Evolutionary conservation across 2,888 invertebrate genomes (phyloP).

Genomic region (Cosmia pyralina): DNA sequence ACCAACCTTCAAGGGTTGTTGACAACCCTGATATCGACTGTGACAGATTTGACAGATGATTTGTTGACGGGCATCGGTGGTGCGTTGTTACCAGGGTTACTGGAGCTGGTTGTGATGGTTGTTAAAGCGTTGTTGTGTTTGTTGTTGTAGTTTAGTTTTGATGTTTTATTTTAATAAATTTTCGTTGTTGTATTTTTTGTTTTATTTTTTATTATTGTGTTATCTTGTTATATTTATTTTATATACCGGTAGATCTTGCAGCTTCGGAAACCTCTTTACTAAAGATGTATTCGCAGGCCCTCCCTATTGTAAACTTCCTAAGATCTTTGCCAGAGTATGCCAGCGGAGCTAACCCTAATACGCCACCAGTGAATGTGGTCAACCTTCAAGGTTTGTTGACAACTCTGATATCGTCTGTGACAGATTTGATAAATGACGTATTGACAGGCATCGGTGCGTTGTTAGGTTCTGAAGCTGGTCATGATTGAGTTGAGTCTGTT

Average conservation of each 20-base stretch:
- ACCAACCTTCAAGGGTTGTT: conserved; percentile 79
- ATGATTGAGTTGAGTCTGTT: conserved; percentile 79
- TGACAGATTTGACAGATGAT: conserved; percentile 82
- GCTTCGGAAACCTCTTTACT: conserved; percentile 84
- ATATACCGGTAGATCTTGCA: conserved; percentile 83
- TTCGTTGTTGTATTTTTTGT: conserved; percentile 20
- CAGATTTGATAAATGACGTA: conserved; percentile 81
- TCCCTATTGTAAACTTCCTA: conserved; percentile 86
- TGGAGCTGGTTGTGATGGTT: conserved; percentile 81
- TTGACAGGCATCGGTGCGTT: conserved; percentile 81
- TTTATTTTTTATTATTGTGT: neutral
- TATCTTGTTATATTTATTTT: neutral
- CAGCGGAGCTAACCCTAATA: conserved; percentile 81
- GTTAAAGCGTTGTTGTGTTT: conserved; percentile 78
- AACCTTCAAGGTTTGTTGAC: conserved; percentile 80
- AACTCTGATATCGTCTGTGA: conserved; percentile 75
- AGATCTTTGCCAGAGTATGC: conserved; percentile 83
- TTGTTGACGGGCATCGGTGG: conserved; percentile 81
- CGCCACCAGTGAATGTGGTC: conserved; percentile 73
- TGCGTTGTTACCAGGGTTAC: conserved; percentile 80
- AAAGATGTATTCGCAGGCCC: conserved; percentile 84
- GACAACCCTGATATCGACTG: conserved; percentile 73
- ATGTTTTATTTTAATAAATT: conserved; percentile 30
- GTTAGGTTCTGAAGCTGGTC: no score
- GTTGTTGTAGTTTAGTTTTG: conserved; percentile 60